Evolutionary conservation across 2,888 invertebrate species (phyloP).

Genomic region (Nebria salina): DNA sequence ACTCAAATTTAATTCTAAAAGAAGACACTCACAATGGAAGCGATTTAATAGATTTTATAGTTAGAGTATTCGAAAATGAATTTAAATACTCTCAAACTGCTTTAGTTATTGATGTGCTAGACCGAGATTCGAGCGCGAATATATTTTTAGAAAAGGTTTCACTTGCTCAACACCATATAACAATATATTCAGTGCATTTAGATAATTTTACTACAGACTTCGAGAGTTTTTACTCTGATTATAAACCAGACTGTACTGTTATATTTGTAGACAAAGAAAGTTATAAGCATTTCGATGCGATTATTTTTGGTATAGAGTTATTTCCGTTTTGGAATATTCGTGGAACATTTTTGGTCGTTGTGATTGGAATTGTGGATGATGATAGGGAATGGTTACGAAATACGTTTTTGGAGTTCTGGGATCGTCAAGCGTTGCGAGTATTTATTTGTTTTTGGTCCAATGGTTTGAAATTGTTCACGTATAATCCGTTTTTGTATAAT

Average conservation of each 20-base stretch:
- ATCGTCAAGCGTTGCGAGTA: conserved; percentile 13
- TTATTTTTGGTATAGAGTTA: conserved; percentile 11
- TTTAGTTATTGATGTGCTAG: too few species aligned
- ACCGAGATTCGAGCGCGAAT: too few species aligned
- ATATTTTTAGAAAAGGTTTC: too few species aligned
- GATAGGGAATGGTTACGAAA: conserved; percentile 15
- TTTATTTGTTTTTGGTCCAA: conserved; percentile 24
- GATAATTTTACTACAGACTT: too few species aligned
- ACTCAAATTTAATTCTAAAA: too few species aligned
- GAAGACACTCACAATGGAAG: too few species aligned
- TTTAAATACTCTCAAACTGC: too few species aligned
- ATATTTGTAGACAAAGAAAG: conserved; percentile 21
- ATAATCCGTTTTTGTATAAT: conserved; percentile 30
- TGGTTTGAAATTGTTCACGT: conserved; percentile 18
- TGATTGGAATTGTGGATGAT: conserved; percentile 2
- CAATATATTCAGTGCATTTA: too few species aligned
- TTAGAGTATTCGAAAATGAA: too few species aligned
- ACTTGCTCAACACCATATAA: too few species aligned
- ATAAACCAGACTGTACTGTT: conserved; percentile 15
- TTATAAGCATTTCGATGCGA: conserved; percentile 1
- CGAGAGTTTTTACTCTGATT: not conserved
- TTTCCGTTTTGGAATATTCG: conserved; percentile 17
- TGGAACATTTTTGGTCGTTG: conserved; percentile 6
- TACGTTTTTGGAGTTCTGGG: conserved; percentile 25
- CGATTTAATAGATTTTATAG: too few species aligned